phyloP scores from a whole-genome alignment of 2,888 invertebrate species.

The Parnassius apollo region DNA sequence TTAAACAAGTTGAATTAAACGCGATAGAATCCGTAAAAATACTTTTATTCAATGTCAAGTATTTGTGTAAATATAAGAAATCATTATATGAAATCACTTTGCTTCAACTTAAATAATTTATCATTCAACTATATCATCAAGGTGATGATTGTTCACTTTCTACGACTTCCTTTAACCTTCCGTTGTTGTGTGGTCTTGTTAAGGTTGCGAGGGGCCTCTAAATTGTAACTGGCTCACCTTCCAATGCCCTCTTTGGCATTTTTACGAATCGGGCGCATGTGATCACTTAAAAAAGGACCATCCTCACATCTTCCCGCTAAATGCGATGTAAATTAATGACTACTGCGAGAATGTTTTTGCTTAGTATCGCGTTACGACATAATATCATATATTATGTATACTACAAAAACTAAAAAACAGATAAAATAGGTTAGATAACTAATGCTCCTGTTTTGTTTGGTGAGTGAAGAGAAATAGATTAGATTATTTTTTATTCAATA shows the following conservation, averaged over 20 bases:
- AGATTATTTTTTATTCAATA: too few species aligned
- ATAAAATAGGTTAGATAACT: too few species aligned
- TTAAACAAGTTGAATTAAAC: too few species aligned
- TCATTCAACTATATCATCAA: constrained; percentile 1
- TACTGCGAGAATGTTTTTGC: too few species aligned
- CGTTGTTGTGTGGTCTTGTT: constrained; percentile 22
- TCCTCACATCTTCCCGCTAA: constrained; percentile 2
- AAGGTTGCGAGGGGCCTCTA: constrained; percentile 27
- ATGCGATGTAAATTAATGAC: constrained; percentile 9
- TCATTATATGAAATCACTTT: background rate
- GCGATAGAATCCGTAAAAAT: too few species aligned
- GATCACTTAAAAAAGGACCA: background rate
- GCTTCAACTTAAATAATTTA: background rate
- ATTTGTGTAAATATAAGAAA: too few species aligned
- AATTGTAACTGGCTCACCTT: constrained; percentile 37
- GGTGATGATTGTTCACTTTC: constrained; percentile 15
- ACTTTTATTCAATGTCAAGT: too few species aligned
- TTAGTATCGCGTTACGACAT: too few species aligned
- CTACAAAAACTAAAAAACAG: too few species aligned
- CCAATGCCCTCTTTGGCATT: constrained; percentile 33
- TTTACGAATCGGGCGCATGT: constrained; percentile 27
- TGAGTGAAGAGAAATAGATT: too few species aligned
- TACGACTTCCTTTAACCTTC: constrained; percentile 5
- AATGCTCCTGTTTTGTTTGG: too few species aligned
- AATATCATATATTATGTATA: too few species aligned